A percentile compares a stretch with the other conserved stretches of the same genome.
These are phyloP conservation scores for Neotoxoptera formosana DNA, from an alignment of 1,140 invertebrate species.

Conservation along the genomic window DNA sequence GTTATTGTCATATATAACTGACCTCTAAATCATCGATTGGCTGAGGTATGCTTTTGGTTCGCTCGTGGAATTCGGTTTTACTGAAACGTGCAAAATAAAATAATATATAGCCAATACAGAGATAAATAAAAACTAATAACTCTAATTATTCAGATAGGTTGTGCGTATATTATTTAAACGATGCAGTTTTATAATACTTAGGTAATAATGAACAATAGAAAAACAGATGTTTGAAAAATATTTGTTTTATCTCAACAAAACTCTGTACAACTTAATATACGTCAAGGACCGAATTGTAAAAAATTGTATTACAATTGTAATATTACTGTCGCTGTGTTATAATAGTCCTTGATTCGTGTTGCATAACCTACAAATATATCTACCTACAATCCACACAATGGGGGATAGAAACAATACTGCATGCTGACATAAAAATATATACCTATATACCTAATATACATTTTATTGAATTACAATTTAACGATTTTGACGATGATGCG, in stretches of 20 bases:
- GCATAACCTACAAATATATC: background rate
- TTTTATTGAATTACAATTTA: background rate
- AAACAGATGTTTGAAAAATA: conserved; percentile 2
- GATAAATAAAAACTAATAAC: conserved; percentile 9
- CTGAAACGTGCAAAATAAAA: conserved; percentile 30
- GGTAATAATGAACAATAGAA: background rate
- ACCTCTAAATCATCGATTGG: background rate
- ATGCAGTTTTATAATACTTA: background rate
- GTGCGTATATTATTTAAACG: background rate
- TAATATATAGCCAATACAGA: conserved; percentile 8
- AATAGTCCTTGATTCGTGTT: background rate
- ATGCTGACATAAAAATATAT: background rate
- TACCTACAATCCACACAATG: background rate
- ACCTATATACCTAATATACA: background rate
- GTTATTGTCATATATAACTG: background rate
- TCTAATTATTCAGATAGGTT: background rate
- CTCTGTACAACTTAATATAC: background rate
- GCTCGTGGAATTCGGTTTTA: background rate
- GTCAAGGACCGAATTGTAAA: background rate
- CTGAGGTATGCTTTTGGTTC: background rate
- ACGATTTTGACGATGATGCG: background rate
- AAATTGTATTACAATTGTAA: background rate
- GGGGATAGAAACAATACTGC: background rate
- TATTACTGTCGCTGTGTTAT: too few relatives aligned
- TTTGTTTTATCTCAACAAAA: background rate